Evolutionary conservation across 2,113 vertebrate genomes (phyloP).

Genomic region (Emydocephalus ijimae): DNA sequence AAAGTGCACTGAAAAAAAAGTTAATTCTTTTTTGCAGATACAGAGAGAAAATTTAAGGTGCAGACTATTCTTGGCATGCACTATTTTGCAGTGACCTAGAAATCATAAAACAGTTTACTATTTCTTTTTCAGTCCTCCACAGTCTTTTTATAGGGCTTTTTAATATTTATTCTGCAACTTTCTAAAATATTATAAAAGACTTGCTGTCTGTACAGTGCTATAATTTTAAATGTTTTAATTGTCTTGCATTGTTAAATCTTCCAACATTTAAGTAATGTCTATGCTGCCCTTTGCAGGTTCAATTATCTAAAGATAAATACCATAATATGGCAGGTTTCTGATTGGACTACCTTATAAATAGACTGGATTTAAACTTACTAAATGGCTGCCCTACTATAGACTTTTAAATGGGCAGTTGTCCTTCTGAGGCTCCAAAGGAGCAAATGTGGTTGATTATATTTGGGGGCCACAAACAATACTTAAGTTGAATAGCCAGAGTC

Average conservation of each 20-base stretch:
- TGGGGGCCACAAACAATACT: neutral
- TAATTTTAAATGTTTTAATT: conserved; percentile 33
- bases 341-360: neutral
- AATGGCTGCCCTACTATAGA: neutral
- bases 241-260: conserved; percentile 27
- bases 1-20: neutral
- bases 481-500: neutral
- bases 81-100: conserved; percentile 27
- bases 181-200: conserved; percentile 35
- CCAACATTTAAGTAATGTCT: conserved; percentile 3
- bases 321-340: neutral
- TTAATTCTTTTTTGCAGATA: neutral
- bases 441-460: neutral
- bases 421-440: neutral
- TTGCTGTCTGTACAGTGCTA: conserved; percentile 29
- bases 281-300: neutral
- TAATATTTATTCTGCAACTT: conserved; percentile 48
- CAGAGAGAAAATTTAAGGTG: neutral
- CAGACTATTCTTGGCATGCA: neutral
- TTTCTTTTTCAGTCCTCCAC: neutral
- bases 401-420: neutral
- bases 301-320: neutral
- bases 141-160: neutral
- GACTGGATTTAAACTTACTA: neutral
- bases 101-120: conserved; percentile 11